Evolutionary conservation across 2,888 invertebrate species (phyloP), one percentile per base, ranked within the genome.

Genomic region (Spilarctia lutea): DNA sequence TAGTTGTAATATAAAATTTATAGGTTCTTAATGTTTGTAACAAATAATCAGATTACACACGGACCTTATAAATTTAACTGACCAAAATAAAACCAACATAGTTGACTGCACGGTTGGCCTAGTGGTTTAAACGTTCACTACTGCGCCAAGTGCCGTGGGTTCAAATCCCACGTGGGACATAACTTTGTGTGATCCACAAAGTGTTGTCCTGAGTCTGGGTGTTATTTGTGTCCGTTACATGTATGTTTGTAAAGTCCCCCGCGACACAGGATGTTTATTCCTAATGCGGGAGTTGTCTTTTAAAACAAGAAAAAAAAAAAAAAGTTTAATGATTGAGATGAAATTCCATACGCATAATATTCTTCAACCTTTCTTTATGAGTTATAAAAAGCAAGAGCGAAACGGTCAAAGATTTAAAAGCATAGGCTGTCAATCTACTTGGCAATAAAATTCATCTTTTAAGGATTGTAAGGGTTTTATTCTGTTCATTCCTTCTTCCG

Each of bases 401-500:
- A 70, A 42, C 39, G 18, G 42, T 20, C 27, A 16, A 27, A 42
- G 42, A 60, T 42, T 60, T 63, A 70, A 70, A 39, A 18, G 70
- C 27, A 42, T 27, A 27, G 68, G n/a, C 72, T 73, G 69, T 73
- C 68, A 76, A 56, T 71, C 67, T 39, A 56, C 48, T 16, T 16
- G 68, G 65, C 63, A 65, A 78, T 81, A 79, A 85, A 80, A 66
- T 24, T 65, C 71, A 48, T 72, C 74, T 66, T 68, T 76, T 79
- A 81, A 56, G 68, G 75, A 73, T 73, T 76, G 71, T 72, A 77
- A 75, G 71, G 65, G 76, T 71, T 80, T 77, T 77, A 84, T 82
- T 84, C 72, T 75, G 73, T 71, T 48, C 65, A 74, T 78, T 74
- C 68, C 73, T 79, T 77, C 83, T 86, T 87, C 81, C 85, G 85